Conservation (phyloP, 2,888 invertebrate species). For the Drosophila fungiperda region DNA sequence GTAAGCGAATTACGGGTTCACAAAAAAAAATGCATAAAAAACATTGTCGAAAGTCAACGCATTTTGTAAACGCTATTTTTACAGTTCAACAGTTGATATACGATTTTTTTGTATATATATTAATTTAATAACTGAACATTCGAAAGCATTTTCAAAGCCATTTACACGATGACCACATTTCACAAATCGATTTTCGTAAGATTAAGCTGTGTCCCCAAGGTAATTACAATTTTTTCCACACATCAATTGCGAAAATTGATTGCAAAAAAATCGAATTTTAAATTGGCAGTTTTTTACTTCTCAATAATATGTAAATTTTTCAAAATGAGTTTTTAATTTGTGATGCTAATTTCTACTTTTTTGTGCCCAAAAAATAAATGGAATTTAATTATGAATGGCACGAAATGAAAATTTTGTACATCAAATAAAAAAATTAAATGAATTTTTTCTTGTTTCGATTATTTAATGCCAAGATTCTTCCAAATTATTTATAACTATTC, state of each 20-base stretch:
- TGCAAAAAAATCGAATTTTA: constrained; percentile 1
- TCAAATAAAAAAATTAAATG: background rate
- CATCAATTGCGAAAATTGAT: constrained; percentile 25
- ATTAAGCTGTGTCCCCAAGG: constrained; percentile 9
- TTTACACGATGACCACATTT: constrained; percentile 33
- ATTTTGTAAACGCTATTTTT: constrained; percentile 10
- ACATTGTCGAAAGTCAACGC: constrained; percentile 33
- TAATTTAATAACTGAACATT: constrained; percentile 20
- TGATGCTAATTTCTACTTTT: background rate
- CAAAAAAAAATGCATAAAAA: constrained; percentile 15
- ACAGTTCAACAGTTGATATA: constrained; percentile 22
- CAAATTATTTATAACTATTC: background rate
- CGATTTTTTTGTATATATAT: background rate
- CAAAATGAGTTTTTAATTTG: background rate
- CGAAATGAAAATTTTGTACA: background rate
- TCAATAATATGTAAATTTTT: background rate
- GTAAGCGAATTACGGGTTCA: constrained; percentile 13
- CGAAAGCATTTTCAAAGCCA: constrained; percentile 21
- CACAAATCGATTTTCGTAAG: constrained; percentile 41
- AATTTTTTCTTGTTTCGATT: background rate
- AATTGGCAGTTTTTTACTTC: background rate
- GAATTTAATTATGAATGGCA: background rate
- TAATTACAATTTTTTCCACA: constrained; percentile 19
- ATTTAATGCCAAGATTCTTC: background rate
- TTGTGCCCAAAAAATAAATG: background rate